These are phyloP conservation scores for Cephus sareptanus DNA, from an alignment of 2,888 invertebrate species.

Conservation along the genomic window DNA sequence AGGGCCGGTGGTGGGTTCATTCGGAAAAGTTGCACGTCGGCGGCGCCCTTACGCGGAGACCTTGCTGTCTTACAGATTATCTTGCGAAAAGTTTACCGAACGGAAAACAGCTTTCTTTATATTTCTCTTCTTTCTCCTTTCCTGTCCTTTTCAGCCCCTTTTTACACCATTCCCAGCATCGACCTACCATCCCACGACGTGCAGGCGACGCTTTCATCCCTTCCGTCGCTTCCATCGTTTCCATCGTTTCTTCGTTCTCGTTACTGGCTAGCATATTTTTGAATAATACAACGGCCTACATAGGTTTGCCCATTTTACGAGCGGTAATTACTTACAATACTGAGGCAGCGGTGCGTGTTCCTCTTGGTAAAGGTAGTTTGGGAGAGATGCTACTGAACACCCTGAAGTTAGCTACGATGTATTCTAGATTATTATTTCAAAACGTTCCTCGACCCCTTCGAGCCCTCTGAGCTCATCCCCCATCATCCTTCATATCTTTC, in stretches of 20 bases:
- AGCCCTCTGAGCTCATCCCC: background rate
- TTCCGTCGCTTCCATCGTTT: no score
- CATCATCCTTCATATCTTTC: background rate
- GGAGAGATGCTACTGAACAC: background rate
- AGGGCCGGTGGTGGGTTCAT: no score
- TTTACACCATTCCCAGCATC: no score
- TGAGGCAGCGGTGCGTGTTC: background rate
- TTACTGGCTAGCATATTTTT: conserved; percentile 29
- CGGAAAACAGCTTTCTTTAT: background rate
- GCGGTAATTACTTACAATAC: background rate
- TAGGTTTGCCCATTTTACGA: background rate
- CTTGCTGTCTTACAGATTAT: no score
- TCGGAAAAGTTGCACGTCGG: no score
- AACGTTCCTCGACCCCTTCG: background rate
- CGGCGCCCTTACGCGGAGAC: no score
- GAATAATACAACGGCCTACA: conserved; percentile 33
- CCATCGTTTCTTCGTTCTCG: no score
- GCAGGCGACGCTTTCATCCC: no score
- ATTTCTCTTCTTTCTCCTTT: background rate
- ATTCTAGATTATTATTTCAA: no score
- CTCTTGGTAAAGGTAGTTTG: background rate
- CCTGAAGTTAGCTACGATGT: background rate
- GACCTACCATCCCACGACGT: no score
- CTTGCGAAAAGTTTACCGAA: no score
- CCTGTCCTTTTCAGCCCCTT: background rate